These are phyloP conservation scores for Dicrostonyx torquatus DNA, from an alignment of 2,797 vertebrate species.

Conservation along the genomic window DNA sequence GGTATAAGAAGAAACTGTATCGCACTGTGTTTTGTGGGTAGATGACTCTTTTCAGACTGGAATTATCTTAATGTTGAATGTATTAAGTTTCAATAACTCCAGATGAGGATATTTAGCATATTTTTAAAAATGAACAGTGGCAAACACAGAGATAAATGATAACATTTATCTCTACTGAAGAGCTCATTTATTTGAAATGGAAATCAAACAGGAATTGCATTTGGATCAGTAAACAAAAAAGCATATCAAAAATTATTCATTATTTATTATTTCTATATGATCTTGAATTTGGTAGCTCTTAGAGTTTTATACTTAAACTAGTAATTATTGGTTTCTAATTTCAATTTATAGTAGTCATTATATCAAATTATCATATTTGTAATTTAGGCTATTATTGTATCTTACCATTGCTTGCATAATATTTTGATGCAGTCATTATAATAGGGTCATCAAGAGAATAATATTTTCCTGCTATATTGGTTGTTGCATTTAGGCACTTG, in stretches of 20 bases:
- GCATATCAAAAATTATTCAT: background rate
- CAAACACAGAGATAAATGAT: background rate
- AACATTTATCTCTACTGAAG: background rate
- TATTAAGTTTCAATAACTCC: background rate
- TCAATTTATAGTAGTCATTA: background rate
- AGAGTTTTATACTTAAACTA: background rate
- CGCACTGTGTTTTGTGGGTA: constrained; percentile 30
- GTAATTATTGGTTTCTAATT: background rate
- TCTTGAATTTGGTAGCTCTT: background rate
- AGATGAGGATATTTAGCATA: background rate
- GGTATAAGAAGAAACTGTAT: background rate
- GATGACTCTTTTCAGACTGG: constrained; percentile 8
- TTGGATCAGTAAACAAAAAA: constrained; percentile 3
- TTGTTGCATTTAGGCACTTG: background rate
- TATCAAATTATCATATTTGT: background rate
- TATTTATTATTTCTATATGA: background rate
- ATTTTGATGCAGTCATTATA: background rate
- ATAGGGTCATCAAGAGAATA: background rate
- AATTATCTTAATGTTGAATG: background rate
- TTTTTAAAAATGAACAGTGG: constrained; percentile 9
- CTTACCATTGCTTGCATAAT: background rate
- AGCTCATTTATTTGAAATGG: constrained; percentile 9
- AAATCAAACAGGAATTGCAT: constrained; percentile 43
- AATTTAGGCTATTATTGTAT: background rate
- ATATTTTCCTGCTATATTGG: background rate